Conservation (phyloP, 1,140 invertebrate genomes). For the Drosophila funebris region DNA sequence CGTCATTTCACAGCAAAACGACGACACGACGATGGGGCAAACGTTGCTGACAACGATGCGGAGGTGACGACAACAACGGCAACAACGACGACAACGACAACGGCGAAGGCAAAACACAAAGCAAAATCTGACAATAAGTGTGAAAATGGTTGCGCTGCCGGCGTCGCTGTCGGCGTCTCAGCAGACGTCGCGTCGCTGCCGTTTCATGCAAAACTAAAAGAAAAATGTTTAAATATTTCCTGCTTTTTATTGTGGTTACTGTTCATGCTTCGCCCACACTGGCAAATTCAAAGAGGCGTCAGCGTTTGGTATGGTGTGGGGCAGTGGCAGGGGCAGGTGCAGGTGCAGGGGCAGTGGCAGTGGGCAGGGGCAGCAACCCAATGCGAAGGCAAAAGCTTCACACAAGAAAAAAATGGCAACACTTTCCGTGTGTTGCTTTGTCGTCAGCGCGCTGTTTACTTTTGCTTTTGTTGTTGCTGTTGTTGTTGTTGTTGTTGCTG, state of each 20-base stretch:
- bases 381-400: constrained; percentile 12
- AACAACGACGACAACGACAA: constrained; percentile 18
- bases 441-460: constrained; percentile 54
- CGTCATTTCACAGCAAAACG: constrained; percentile 74
- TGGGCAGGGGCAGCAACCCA: constrained; percentile 10
- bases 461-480: constrained; percentile 56
- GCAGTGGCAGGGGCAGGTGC: not conserved
- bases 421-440: constrained; percentile 76
- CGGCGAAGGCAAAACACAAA: constrained; percentile 60
- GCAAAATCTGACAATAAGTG: constrained; percentile 82
- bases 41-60: not conserved
- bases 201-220: constrained; percentile 77
- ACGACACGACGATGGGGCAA: constrained; percentile 15
- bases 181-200: constrained; percentile 14
- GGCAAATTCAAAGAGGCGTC: constrained; percentile 50
- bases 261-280: constrained; percentile 9
- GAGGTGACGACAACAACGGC: constrained; percentile 2
- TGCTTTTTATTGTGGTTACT: constrained; percentile 81
- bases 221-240: constrained; percentile 84
- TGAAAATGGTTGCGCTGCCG: constrained; percentile 64
- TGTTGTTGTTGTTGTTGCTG: constrained; percentile 38
- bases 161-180: constrained; percentile 13
- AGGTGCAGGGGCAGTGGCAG: constrained; percentile 16
- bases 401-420: constrained; percentile 74
- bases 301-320: not conserved